A percentile compares a stretch with the other conserved stretches of the same genome.
Conservation (phyloP, 1,140 invertebrate species). For the Conus betulinus region DNA sequence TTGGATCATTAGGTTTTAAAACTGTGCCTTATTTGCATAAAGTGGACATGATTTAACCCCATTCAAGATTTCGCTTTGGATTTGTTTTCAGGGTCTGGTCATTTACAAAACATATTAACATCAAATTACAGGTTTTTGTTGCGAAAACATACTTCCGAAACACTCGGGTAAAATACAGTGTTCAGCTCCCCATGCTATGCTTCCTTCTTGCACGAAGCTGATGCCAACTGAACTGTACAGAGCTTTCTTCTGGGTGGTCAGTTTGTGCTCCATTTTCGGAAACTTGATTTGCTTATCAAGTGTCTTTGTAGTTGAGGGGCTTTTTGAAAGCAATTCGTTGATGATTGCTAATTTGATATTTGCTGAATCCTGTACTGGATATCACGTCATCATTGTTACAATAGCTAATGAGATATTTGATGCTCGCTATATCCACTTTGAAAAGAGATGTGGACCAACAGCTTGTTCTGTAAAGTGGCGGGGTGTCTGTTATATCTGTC, state of each 20-base stretch:
- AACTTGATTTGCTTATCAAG: slow-evolving; percentile 40
- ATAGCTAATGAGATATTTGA: slow-evolving; percentile 19
- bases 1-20: slow-evolving; percentile 22
- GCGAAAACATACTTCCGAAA: slow-evolving; percentile 22
- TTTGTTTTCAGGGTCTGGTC: slow-evolving; percentile 38
- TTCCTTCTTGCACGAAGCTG: slow-evolving; percentile 55
- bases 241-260: slow-evolving; percentile 48
- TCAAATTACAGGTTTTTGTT: slow-evolving; percentile 52
- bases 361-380: slow-evolving; percentile 25
- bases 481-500: slow-evolving; percentile 33
- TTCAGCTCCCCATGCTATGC: slow-evolving; percentile 6
- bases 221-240: slow-evolving; percentile 37
- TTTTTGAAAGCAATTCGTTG: slow-evolving; percentile 38
- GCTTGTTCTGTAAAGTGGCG: slow-evolving; percentile 1
- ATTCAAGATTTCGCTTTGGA: slow-evolving; percentile 24
- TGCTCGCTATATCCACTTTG: slow-evolving; percentile 49
- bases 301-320: slow-evolving; percentile 1
- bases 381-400: slow-evolving; percentile 27
- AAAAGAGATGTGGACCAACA: slow-evolving; percentile 26
- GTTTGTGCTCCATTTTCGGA: slow-evolving; percentile 40
- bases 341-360: slow-evolving; percentile 45
- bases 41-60: slow-evolving; percentile 35
- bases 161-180: not conserved
- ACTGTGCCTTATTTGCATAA: not conserved
- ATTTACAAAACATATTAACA: slow-evolving; percentile 35